These are phyloP conservation scores for Drosophila parabipectinata DNA, from an alignment of 1,140 invertebrate genomes.

Conservation along the genomic window DNA sequence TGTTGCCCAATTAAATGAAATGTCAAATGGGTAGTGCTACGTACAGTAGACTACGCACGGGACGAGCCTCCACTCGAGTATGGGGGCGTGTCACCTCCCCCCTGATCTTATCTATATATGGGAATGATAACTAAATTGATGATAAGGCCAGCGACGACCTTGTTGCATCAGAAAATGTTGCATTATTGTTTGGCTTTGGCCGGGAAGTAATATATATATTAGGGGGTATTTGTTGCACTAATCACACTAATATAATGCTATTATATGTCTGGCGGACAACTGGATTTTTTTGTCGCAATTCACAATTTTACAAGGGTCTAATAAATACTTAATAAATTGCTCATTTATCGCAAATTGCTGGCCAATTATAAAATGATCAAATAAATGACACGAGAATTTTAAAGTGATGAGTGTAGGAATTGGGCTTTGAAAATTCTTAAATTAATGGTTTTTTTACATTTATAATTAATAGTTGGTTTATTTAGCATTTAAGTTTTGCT, in stretches of 20 bases:
- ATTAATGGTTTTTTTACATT: too few relatives aligned
- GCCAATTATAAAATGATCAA: neutral
- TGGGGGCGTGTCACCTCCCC: conserved; percentile 19
- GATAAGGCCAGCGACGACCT: conserved; percentile 22
- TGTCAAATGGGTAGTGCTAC: conserved; percentile 66
- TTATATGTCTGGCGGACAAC: neutral
- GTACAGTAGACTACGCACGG: neutral
- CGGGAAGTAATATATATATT: conserved; percentile 1
- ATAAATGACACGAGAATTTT: too few relatives aligned
- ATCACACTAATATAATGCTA: neutral
- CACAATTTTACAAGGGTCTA: too few relatives aligned
- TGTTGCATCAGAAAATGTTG: conserved; percentile 43
- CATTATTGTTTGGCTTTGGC: neutral
- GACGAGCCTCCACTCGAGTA: conserved; percentile 24
- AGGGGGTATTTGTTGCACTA: neutral
- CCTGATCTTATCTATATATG: neutral
- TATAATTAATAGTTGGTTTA: too few relatives aligned
- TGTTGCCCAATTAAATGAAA: conserved; percentile 62
- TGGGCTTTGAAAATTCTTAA: too few relatives aligned
- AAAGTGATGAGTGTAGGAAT: too few relatives aligned
- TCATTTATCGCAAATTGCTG: neutral
- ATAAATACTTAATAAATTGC: conserved; percentile 12
- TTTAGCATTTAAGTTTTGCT: too few relatives aligned
- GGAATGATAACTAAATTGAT: neutral
- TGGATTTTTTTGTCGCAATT: neutral